Evolutionary conservation across 2,113 vertebrate species (phyloP).

Genomic region (Trogon melanurus): DNA sequence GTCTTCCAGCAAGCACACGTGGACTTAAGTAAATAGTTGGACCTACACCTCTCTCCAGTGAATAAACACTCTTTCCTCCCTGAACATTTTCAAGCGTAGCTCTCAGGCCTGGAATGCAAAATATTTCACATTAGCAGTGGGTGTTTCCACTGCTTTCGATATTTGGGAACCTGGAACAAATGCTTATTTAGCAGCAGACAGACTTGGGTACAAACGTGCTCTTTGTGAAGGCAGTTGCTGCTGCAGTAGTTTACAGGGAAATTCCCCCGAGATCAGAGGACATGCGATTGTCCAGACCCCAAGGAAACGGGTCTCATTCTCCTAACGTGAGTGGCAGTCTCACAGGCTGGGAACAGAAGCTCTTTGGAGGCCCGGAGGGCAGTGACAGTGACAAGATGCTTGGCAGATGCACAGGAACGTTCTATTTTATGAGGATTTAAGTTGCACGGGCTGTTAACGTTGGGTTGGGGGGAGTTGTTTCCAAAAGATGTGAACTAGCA

Average conservation of each 20-base stretch:
- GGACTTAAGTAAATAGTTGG: conserved; percentile 69
- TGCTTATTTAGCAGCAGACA: conserved; percentile 74
- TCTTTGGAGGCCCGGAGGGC: neutral
- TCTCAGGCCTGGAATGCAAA: conserved; percentile 75
- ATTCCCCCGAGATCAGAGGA: conserved; percentile 3
- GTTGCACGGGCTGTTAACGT: neutral
- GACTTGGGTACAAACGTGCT: conserved; percentile 63
- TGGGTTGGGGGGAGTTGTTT: neutral
- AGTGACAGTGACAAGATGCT: neutral
- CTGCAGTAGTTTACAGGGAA: conserved; percentile 60
- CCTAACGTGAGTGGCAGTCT: neutral
- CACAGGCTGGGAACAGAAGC: neutral
- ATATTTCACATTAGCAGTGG: conserved; percentile 73
- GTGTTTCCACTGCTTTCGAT: conserved; percentile 71
- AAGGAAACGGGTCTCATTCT: neutral
- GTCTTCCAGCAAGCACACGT: conserved; percentile 44
- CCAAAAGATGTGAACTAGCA: neutral
- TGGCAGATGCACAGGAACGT: neutral
- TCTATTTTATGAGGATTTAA: neutral
- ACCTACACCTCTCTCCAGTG: conserved; percentile 64
- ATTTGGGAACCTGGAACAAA: conserved; percentile 75
- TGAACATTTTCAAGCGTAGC: conserved; percentile 65
- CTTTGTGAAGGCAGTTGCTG: conserved; percentile 62
- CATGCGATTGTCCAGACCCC: neutral
- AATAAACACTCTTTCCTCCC: conserved; percentile 78